These are phyloP conservation scores for Ferrisia virgata DNA, from an alignment of 2,888 invertebrate species.

Conservation along the genomic window DNA sequence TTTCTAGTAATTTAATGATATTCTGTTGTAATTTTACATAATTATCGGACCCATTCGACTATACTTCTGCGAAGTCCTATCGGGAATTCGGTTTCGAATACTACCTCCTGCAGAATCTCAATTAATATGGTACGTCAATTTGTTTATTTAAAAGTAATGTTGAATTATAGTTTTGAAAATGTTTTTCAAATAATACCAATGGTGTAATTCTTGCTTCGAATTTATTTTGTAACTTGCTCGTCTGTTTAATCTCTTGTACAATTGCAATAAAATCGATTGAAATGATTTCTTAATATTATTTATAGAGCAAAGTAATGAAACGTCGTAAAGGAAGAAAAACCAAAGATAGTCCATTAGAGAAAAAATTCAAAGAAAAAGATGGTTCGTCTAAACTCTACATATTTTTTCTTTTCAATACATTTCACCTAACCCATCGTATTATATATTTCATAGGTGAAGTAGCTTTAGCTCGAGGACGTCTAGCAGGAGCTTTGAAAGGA, in stretches of 20 bases:
- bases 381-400: neutral
- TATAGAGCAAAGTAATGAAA: slow-evolving; percentile 25
- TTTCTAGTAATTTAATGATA: neutral
- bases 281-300: neutral
- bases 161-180: neutral
- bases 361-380: slow-evolving; percentile 34
- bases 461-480: slow-evolving; percentile 36
- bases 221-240: neutral
- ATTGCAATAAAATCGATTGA: too few relatives aligned
- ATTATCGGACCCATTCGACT: neutral
- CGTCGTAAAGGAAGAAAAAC: slow-evolving; percentile 34
- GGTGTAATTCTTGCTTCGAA: neutral
- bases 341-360: slow-evolving; percentile 36
- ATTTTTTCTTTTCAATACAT: neutral
- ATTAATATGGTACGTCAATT: neutral
- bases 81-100: neutral
- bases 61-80: neutral
- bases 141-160: neutral
- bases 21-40: neutral
- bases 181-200: neutral
- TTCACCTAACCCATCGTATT: neutral
- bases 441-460: slow-evolving; percentile 31
- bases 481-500: slow-evolving; percentile 36
- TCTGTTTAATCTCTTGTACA: neutral
- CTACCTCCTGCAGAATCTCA: neutral